Base-by-base conservation (phyloP, 2,797 vertebrate species). In the Argya squamiceps region DNA sequence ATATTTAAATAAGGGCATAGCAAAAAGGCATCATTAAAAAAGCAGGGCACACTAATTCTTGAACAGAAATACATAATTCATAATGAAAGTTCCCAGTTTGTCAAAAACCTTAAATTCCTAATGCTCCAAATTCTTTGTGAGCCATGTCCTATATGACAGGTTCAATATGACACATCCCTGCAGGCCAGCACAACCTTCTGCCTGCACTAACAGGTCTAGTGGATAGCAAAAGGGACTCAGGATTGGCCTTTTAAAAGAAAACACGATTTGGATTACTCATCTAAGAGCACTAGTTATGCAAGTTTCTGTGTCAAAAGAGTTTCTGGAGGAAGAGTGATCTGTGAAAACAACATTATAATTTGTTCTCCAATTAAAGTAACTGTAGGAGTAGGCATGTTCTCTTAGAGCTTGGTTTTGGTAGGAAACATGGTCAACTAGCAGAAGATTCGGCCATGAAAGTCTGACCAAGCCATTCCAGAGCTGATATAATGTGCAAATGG, bases 221-320 rank as follows among this genome's bases (percentile, higher is more conserved):
- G 70, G 84, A 89, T 71, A 83, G 95, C 36, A 92, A 93, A 96
- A 91, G 43, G 53, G 84, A 92, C 77, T 93, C 58, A 82, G 69
- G 79, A 71, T 68, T 85, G 87, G 87, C 87, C 87, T 96, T 94
- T 95, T n/a, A 68, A 83, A 92, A 92, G 92, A 71, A 95, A 93
- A 85, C 91, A 94, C 1, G 32, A 83, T 55, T 89, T 23, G 4
- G 68, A 91, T 95, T 94, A 95, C 82, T 95, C 94, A 95, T 93
- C 88, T 89, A 53, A 89, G 75, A 89, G 80, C 76, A 68, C 53
- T 22, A 68, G 79, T 95, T 95, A 92, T 85, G 93, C 93, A 93
- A 95, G 89, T 94, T 96, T 91, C 75, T 95, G 76, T 96, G 93
- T 94, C 92, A 91, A 93, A 92, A 80, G 91, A 93, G 87, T 92